phyloP scores from a whole-genome alignment of 1,140 invertebrate species.

The Caenorhabditis remanei region DNA sequence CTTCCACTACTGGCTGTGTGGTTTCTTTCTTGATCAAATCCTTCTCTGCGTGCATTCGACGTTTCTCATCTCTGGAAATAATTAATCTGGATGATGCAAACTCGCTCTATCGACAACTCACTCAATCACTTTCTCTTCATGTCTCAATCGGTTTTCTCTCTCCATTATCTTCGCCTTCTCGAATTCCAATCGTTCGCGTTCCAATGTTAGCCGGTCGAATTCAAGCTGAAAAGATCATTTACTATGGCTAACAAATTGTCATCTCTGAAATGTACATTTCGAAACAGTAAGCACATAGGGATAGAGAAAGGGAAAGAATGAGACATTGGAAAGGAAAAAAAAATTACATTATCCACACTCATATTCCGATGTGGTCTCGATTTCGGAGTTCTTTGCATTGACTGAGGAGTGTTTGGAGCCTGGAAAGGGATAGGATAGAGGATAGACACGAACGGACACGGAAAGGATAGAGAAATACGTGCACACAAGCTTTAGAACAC shows the following conservation, averaged over 20 bases:
- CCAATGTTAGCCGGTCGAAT: conserved; percentile 73
- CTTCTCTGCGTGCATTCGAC: conserved; percentile 70
- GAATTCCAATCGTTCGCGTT: conserved; percentile 75
- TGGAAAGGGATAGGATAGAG: conserved; percentile 51
- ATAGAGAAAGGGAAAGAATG: neutral
- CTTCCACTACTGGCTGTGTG: neutral
- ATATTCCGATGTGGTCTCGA: conserved; percentile 57
- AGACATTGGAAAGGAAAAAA: neutral
- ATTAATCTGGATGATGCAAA: neutral
- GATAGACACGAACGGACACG: neutral
- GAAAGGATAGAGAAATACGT: neutral
- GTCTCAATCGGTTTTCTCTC: conserved; percentile 69
- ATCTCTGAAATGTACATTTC: too few relatives aligned
- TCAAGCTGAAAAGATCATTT: conserved; percentile 77
- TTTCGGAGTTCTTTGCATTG: conserved; percentile 35
- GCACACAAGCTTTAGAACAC: conserved; percentile 13
- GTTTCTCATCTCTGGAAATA: conserved; percentile 69
- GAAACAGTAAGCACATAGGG: neutral
- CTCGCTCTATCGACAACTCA: conserved; percentile 36
- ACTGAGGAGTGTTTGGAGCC: conserved; percentile 59
- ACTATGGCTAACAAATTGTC: neutral
- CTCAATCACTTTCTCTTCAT: conserved; percentile 71
- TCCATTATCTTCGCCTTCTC: conserved; percentile 73
- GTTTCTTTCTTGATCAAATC: conserved; percentile 57
- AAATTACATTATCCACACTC: conserved; percentile 61